Evolutionary conservation across 2,113 vertebrate species (phyloP).

Genomic region (Chaetops frenatus): DNA sequence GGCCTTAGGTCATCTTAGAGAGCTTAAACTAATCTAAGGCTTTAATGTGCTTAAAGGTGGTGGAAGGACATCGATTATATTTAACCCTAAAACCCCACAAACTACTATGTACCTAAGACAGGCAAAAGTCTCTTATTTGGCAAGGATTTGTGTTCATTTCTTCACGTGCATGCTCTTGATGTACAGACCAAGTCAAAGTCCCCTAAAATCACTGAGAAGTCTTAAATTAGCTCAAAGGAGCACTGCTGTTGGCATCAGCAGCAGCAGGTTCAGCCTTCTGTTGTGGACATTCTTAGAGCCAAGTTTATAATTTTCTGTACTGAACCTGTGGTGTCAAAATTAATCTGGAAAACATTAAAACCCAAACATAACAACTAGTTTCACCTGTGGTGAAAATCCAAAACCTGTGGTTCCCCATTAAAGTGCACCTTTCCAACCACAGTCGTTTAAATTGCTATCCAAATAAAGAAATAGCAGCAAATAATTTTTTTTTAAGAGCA

Average conservation of each 20-base stretch:
- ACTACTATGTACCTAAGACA: fast-evolving
- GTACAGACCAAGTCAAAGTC: not conserved
- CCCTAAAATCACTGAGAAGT: not conserved
- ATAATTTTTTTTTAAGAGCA: not conserved
- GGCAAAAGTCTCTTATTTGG: not conserved
- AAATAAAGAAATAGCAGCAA: not conserved
- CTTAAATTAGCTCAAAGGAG: not conserved
- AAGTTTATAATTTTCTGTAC: not conserved
- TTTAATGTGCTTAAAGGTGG: not conserved
- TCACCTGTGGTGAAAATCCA: not conserved
- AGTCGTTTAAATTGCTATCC: not conserved
- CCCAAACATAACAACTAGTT: not conserved
- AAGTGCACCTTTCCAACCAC: not conserved
- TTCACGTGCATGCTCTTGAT: not conserved
- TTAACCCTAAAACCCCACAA: not conserved
- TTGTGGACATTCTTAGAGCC: not conserved
- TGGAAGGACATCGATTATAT: not conserved
- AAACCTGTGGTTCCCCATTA: not conserved
- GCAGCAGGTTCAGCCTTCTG: not conserved
- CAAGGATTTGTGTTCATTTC: not conserved
- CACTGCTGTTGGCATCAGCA: not conserved
- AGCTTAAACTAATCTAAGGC: not conserved
- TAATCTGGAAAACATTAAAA: not conserved
- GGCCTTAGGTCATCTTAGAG: not conserved
- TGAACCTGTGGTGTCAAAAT: not conserved